Percentiles rank a stretch among this genome's conserved stretches.
These are phyloP conservation scores for Euwallacea fornicatus DNA, from an alignment of 1,140 invertebrate genomes.

Conservation along the genomic window DNA sequence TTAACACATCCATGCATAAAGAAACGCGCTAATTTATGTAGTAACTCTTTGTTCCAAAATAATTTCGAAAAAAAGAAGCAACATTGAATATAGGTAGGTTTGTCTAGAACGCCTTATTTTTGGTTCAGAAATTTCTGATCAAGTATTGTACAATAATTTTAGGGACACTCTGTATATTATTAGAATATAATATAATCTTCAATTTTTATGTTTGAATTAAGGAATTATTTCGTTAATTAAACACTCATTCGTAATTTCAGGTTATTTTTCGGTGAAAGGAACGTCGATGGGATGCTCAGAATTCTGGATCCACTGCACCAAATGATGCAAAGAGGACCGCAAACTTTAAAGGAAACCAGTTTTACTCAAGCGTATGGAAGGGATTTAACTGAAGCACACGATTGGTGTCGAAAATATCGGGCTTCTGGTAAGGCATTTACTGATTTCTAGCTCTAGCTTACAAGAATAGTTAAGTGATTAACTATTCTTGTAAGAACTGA, in stretches of 20 bases:
- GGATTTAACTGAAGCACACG: conserved; percentile 90
- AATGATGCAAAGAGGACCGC: conserved; percentile 90
- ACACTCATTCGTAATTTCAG: conserved; percentile 40
- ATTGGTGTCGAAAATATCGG: conserved; percentile 92
- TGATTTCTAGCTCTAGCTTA: not conserved
- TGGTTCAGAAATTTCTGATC: too few species aligned
- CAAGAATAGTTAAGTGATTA: not conserved
- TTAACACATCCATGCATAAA: too few species aligned
- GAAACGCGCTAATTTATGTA: too few species aligned
- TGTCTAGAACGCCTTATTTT: conserved; percentile 5
- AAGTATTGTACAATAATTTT: too few species aligned
- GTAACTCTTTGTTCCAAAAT: too few species aligned
- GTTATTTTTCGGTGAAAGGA: conserved; percentile 94
- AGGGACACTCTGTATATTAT: too few species aligned
- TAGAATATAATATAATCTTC: too few species aligned
- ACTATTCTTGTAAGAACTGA: too few species aligned
- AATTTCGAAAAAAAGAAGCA: not conserved
- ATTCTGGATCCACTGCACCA: conserved; percentile 93
- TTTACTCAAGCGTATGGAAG: conserved; percentile 95
- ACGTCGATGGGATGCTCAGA: conserved; percentile 94
- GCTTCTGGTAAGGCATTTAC: conserved; percentile 65
- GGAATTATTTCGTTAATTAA: too few species aligned
- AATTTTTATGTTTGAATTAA: too few species aligned
- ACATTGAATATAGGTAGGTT: too few species aligned
- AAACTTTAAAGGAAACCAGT: conserved; percentile 95